Conservation (phyloP, 1,140 invertebrate genomes). For the Melipona quadrifasciata region DNA sequence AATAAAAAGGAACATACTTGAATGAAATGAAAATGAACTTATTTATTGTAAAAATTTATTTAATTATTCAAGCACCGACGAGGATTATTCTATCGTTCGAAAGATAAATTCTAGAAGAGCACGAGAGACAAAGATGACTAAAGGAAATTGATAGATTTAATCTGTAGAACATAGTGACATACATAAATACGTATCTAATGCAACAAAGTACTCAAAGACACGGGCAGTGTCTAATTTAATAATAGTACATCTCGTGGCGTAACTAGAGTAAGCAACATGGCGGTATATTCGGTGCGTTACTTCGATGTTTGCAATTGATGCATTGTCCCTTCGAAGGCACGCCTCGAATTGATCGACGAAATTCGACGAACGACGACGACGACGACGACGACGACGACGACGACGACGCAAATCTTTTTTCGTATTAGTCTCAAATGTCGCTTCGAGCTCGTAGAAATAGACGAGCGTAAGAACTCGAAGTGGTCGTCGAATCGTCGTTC, state of each 20-base stretch:
- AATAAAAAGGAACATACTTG: neutral
- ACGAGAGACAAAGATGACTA: neutral
- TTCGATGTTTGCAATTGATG: neutral
- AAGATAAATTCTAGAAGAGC: neutral
- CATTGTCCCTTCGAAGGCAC: neutral
- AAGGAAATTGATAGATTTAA: neutral
- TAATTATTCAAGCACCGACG: neutral
- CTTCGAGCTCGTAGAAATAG: too few relatives aligned
- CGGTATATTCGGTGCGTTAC: conserved; percentile 37
- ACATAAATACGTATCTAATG: neutral
- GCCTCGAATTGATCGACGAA: neutral
- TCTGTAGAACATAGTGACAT: neutral
- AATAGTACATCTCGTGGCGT: conserved; percentile 5
- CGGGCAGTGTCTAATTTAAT: conserved; percentile 23
- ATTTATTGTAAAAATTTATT: neutral
- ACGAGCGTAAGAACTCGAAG: conserved; percentile 31
- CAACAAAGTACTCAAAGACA: neutral
- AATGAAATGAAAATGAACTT: neutral
- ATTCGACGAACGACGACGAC: neutral
- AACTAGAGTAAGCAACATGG: conserved; percentile 35
- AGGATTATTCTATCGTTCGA: neutral
- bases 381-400: too few relatives aligned
- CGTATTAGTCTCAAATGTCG: neutral
- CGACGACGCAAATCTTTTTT: neutral
- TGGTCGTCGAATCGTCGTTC: conserved; percentile 12